These are phyloP conservation scores for Felis chaus DNA, from an alignment of 2,113 vertebrate genomes.

Conservation along the genomic window DNA sequence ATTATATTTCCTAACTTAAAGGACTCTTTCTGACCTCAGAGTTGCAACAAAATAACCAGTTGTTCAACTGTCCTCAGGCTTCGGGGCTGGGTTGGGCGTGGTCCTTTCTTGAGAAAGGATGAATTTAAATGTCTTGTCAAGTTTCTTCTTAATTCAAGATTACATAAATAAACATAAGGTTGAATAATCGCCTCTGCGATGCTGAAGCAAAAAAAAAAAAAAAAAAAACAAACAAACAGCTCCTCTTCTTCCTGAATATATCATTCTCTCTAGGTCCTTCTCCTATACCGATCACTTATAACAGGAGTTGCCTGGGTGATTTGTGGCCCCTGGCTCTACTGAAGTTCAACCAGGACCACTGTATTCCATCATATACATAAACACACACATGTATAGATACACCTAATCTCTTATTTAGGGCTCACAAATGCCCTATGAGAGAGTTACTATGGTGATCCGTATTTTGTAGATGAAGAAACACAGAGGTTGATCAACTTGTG, in stretches of 20 bases:
- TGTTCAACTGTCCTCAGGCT: slow-evolving; percentile 16
- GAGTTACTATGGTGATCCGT: background rate
- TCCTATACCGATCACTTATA: background rate
- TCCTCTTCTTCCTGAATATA: slow-evolving; percentile 11
- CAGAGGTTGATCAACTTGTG: background rate
- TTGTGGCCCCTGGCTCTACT: background rate
- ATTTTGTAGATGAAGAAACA: slow-evolving; percentile 14
- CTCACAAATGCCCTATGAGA: background rate
- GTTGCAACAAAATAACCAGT: slow-evolving; percentile 43
- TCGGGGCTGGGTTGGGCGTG: background rate
- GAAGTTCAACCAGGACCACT: background rate
- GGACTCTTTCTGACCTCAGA: background rate
- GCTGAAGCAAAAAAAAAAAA: background rate
- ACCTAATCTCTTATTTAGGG: background rate
- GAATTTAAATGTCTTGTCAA: slow-evolving; percentile 32
- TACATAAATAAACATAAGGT: slow-evolving; percentile 2
- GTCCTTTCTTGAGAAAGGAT: slow-evolving; percentile 39
- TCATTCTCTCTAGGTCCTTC: background rate
- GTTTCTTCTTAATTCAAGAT: slow-evolving; percentile 38
- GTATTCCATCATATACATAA: background rate
- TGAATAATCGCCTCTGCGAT: background rate
- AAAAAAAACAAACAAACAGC: too few relatives aligned
- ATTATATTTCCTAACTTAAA: slow-evolving; percentile 38
- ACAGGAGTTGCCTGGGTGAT: background rate
- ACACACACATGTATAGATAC: background rate